Evolutionary conservation across 2,888 invertebrate species (phyloP), one percentile per base, ranked within the genome.

Genomic region (Cabera pusaria): DNA sequence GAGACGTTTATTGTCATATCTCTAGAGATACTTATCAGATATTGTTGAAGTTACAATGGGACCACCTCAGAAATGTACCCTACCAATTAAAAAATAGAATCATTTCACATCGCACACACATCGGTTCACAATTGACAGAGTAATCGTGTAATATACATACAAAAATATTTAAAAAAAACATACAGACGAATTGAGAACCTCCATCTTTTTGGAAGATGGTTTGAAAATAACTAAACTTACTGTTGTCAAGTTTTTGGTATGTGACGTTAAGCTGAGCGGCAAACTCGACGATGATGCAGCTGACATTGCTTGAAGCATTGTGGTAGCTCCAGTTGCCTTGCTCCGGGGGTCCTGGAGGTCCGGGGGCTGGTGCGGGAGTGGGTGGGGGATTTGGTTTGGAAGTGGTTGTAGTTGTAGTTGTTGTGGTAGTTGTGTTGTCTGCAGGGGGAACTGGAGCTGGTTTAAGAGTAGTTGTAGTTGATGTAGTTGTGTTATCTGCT

Each of bases 231-330:
- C n/a, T 14, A 2, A 14, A 14, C 14, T 14, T 14, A 14, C 14
- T 3, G 5, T 10, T 27, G 17, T 2, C 67, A 6, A 34, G 61
- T 40, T 70, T 78, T 10, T 68, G 56, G 60, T 91, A 91, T 0
- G 85, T 83, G 31, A 95, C 78, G 56, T 92, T 92, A 36, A 95
- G 73, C 62, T 92, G 91, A 2, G 92, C 90, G 0, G 94, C 93
- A 85, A 94, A 92, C 72, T 92, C 84, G 3, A 93, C 72, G 27
- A 93, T 63, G 11, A 95, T 90, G 60, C 95, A 95, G 3, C 92
- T 91, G 0, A 82, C 64, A 57, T 92, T 92, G 14, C 17, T 52
- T 14, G 47, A 59, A 5, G 47, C 33, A 21, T 86, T 75, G 0
- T 53, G 50, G 39, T 44, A 74, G 0, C 37, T 22, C 86, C 86